Base-by-base conservation (phyloP, 2,888 invertebrate species). In the Agapostemon virescens region DNA sequence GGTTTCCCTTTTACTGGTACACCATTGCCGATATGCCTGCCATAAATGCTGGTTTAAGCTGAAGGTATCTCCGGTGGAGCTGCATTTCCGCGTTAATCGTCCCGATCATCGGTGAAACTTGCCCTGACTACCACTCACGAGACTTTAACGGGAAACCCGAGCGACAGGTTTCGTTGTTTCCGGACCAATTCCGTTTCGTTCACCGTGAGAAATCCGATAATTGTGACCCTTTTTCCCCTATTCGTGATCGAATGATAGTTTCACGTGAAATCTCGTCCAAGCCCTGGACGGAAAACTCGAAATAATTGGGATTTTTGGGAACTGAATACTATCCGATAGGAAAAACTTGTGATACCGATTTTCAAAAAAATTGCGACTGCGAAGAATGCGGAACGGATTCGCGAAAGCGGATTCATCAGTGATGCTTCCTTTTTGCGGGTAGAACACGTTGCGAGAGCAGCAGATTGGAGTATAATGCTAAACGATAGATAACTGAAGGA, bases 81-180 rank as follows among this genome's bases (percentile, higher is more conserved):
- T 9, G 45, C 33, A 49, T 72, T 74, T 33, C 23, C n/a, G 33
- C 42, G 58, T 61, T 69, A 74, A 74, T 74, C 69, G 69, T 9
- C 20, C 42, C 69, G 69, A 74, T 74, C 38, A 45, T 45, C 58
- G 58, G 15, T 20, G 9, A 20, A 49, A 49, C n/a, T 64, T 23
- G n/a, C 52, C 26, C 26, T n/a, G 52, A 66, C 69, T 26, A 45
- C 23, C 26, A 49, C 26, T 1, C 9, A 61, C 30, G 58, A 70
- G 55, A 20, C 11, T 26, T 40, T 69, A 38, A 38, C 36, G 23
- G 36, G 26, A 13, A 11, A 23, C 15, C n/a, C 17, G 63, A 45
- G 13, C 6, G 30, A 13, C 13, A 30, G 40, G 26, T 30, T 42
- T 36, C 45, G 63, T 49, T 30, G 23, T 23, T 33, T 61, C 42